A percentile compares a stretch with the other conserved stretches of the same genome.
These are phyloP conservation scores for Dreissena polymorpha DNA, from an alignment of 1,140 invertebrate species.

Conservation along the genomic window DNA sequence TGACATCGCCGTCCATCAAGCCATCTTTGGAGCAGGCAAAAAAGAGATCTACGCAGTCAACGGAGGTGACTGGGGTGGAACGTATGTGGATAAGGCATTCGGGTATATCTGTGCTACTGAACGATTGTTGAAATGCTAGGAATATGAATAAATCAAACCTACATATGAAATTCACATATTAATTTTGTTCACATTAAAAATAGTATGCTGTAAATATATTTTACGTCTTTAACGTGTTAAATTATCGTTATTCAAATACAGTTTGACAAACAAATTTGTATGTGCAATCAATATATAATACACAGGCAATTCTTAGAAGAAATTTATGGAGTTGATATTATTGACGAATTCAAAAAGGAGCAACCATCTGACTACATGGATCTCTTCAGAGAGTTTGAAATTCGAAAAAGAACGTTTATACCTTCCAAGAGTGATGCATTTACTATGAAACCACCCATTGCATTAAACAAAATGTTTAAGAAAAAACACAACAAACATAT, in stretches of 20 bases:
- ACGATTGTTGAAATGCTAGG: not conserved
- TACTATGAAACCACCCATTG: conserved; percentile 12
- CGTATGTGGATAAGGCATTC: not conserved
- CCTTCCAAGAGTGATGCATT: not conserved
- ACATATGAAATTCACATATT: not conserved
- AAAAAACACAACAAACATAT: not conserved
- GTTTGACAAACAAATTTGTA: not conserved
- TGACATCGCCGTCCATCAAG: not conserved
- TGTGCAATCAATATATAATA: too few relatives aligned
- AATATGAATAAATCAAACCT: not conserved
- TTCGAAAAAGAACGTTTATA: conserved; percentile 44
- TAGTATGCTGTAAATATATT: not conserved
- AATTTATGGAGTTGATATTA: conserved; percentile 41
- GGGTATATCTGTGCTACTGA: not conserved
- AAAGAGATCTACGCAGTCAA: not conserved
- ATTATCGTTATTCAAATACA: not conserved
- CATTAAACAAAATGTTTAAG: not conserved
- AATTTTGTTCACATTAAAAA: not conserved
- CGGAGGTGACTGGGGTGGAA: not conserved
- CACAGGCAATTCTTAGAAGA: too few relatives aligned
- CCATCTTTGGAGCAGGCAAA: too few relatives aligned
- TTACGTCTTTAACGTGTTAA: not conserved
- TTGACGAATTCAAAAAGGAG: conserved; percentile 25
- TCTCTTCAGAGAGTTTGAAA: conserved; percentile 52
- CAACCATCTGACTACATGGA: conserved; percentile 37